A percentile compares a stretch with the other conserved stretches of the same genome.
phyloP scores from a whole-genome alignment of 1,140 invertebrate species.

The Drosophila mojavensis region DNA sequence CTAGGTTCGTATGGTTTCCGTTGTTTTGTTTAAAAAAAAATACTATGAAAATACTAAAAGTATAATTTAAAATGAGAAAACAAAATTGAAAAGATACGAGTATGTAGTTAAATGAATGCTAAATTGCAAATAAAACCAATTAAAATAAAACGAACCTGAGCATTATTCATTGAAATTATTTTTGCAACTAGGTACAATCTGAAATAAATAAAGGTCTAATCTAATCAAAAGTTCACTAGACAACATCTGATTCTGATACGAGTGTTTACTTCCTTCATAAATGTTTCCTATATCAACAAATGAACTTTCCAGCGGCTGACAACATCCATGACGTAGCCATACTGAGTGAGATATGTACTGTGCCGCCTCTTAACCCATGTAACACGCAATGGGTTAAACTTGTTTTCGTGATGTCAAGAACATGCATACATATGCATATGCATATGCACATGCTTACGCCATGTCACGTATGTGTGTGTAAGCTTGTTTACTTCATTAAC shows the following conservation, averaged over 20 bases:
- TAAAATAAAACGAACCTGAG: constrained; percentile 52
- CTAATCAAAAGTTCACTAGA: constrained; percentile 9
- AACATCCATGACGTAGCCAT: not conserved
- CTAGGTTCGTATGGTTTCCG: constrained; percentile 50
- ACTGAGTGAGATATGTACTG: not conserved
- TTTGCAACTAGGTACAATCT: not conserved
- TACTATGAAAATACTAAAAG: constrained; percentile 58
- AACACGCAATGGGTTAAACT: constrained; percentile 27
- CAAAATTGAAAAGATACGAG: constrained; percentile 38
- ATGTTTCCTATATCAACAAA: not conserved
- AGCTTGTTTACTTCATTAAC: not conserved
- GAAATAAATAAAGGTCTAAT: not conserved
- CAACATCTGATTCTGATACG: not conserved
- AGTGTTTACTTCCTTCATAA: constrained; percentile 1
- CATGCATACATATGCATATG: not conserved
- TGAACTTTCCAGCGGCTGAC: constrained; percentile 4
- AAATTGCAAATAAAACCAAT: constrained; percentile 80
- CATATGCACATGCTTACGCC: not conserved
- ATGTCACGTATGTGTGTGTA: not conserved
- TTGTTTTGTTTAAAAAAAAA: constrained; percentile 57
- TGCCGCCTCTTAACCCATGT: not conserved
- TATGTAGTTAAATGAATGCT: constrained; percentile 80
- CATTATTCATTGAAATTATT: constrained; percentile 38
- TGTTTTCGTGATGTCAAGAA: constrained; percentile 28
- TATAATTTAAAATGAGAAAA: constrained; percentile 61